Evolutionary conservation across 2,888 invertebrate genomes (phyloP).

Genomic region (Strigamia maritima): DNA sequence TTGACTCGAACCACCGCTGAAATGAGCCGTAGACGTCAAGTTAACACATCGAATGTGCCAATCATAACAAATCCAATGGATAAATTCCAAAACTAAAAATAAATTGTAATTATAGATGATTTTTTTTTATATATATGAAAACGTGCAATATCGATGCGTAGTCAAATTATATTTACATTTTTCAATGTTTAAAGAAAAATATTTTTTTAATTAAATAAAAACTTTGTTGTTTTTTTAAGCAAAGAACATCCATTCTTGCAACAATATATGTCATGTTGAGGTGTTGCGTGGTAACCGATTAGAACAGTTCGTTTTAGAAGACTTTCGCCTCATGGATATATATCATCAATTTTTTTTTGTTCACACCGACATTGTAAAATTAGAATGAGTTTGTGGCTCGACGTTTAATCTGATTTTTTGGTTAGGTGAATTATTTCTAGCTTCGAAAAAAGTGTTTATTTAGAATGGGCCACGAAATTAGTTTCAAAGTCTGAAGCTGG

Average conservation of each 20-base stretch:
- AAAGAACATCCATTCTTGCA: neutral
- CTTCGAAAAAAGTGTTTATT: neutral
- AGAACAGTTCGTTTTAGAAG: neutral
- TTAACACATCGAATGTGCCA: neutral
- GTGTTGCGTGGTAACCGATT: neutral
- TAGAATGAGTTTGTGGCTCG: neutral
- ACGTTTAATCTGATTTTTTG: neutral
- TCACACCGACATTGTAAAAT: neutral
- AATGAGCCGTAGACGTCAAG: neutral
- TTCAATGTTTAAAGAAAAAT: too few relatives aligned
- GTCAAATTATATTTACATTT: too few relatives aligned
- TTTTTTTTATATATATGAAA: neutral
- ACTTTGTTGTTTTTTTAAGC: neutral
- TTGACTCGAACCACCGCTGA: neutral
- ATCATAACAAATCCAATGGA: neutral
- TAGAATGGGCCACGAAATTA: neutral
- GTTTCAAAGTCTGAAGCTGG: neutral
- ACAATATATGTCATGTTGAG: neutral
- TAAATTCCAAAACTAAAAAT: neutral
- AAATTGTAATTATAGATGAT: neutral
- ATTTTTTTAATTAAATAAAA: neutral
- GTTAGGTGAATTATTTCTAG: neutral
- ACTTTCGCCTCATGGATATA: neutral
- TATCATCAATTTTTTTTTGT: neutral
- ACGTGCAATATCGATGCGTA: too few relatives aligned